Conservation (phyloP, 2,113 vertebrate species). For the Phylloscopus whistleri region DNA sequence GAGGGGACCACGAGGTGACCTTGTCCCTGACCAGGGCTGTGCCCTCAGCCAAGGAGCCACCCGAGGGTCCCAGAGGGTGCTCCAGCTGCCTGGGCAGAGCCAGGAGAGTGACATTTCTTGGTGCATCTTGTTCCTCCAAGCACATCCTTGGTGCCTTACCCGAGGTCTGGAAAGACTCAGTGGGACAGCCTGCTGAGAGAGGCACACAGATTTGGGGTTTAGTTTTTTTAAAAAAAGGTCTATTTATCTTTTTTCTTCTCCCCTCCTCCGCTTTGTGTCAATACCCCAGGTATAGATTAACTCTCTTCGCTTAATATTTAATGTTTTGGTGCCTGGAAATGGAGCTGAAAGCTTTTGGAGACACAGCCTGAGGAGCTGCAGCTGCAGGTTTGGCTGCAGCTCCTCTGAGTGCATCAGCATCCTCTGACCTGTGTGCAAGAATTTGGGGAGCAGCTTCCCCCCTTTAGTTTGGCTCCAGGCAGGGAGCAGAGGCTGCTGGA, state of each 20-base stretch:
- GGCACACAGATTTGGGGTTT: not conserved
- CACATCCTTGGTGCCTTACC: rapidly evolving
- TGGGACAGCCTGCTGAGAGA: not conserved
- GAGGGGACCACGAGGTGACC: not conserved
- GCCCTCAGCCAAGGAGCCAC: not conserved
- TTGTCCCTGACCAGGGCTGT: not conserved
- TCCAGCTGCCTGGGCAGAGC: rapidly evolving
- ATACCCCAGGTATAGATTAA: constrained; percentile 49
- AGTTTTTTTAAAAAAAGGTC: not conserved
- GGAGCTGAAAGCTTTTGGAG: not conserved
- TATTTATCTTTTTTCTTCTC: not conserved
- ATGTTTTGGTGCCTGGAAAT: not conserved
- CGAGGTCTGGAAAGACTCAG: rapidly evolving
- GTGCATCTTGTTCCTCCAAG: not conserved
- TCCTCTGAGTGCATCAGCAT: not conserved
- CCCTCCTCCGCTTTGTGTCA: not conserved
- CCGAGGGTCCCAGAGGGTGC: rapidly evolving
- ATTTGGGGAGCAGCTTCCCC: not conserved
- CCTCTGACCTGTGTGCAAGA: not conserved
- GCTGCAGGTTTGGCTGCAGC: not conserved
- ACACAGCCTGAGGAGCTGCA: not conserved
- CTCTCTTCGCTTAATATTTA: constrained; percentile 48
- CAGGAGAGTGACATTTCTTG: not conserved
- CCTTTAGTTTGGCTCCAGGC: not conserved
- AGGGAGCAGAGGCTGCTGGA: not conserved